These are phyloP conservation scores for Chelonus formosanus DNA, from an alignment of 2,888 invertebrate species.

Conservation along the genomic window DNA sequence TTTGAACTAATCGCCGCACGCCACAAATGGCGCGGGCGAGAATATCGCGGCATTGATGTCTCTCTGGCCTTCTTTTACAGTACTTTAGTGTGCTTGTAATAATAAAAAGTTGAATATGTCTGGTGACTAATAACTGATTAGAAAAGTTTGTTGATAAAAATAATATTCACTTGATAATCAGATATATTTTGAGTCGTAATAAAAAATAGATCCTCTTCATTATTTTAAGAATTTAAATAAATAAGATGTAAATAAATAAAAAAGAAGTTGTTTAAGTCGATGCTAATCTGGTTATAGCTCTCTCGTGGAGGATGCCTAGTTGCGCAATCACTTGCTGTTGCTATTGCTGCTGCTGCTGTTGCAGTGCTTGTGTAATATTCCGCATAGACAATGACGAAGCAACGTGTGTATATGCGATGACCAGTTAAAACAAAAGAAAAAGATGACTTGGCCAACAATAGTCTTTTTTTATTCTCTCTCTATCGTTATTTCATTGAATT, in stretches of 20 bases:
- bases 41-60: constrained; percentile 36
- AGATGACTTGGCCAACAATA: constrained; percentile 9
- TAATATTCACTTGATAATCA: too few species aligned
- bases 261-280: not conserved
- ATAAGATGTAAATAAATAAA: not conserved
- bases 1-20: not conserved
- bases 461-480: not conserved
- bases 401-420: constrained; percentile 8
- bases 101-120: too few species aligned
- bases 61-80: constrained; percentile 1
- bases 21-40: not conserved
- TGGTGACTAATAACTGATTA: too few species aligned
- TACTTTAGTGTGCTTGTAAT: too few species aligned
- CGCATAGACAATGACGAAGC: constrained; percentile 17
- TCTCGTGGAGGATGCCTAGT: constrained; percentile 20
- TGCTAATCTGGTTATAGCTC: constrained; percentile 25
- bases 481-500: not conserved
- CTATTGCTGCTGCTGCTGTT: not conserved
- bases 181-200: too few species aligned
- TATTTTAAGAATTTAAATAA: too few species aligned
- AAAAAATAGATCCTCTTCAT: too few species aligned
- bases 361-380: constrained; percentile 23
- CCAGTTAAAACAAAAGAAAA: constrained; percentile 24
- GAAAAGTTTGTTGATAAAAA: too few species aligned
- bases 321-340: constrained; percentile 19